Evolutionary conservation across 2,113 vertebrate species (phyloP), one percentile per base, ranked within the genome.

Genomic region (Callipepla californica): DNA sequence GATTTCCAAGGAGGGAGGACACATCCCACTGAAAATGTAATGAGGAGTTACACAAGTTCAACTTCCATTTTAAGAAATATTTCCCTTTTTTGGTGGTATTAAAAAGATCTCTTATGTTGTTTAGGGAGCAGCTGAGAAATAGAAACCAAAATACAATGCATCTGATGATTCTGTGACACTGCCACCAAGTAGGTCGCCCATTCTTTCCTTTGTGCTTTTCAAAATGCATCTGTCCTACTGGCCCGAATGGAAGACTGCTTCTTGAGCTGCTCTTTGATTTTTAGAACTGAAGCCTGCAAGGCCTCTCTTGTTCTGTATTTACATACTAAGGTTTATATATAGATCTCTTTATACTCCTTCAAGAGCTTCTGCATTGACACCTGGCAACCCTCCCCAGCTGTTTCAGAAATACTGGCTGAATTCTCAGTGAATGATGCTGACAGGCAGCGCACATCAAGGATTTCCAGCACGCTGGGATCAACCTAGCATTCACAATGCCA

Each of bases 391-490:
- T 79, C 15, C n/a, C 4, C 68, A 80, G 69, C 7, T 58, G 17
- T 18, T 48, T 1, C 10, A n/a, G 74, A 34, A 74, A 18, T 68
- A 32, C 26, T 2, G 32, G 34, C 58, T 82, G 42, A 61, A 3
- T 8, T 57, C 75, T 17, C 2, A 15, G 22, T 8, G 30, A 87
- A 59, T 45, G 47, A 5, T 28, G 18, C 5, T 5, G 28, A 72
- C 67, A 73, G 72, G 20, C 47, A 82, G 42, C 7, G 0, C 0
- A 3, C 3, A 10, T 1, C 44, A 18, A 38, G 30, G 3, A 36
- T 8, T 20, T 86, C 42, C 75, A 61, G 9, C 62, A 57, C 0
- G 18, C 3, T 7, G 51, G 42, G 26, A 55, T 30, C 62, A 34
- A 55, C 3, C 1, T 66, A 30, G 23, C 3, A 7, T 63, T 57